Percentiles rank a stretch among this genome's conserved stretches.
Conservation (phyloP, 2,113 vertebrate genomes). For the Pluvialis apricaria region DNA sequence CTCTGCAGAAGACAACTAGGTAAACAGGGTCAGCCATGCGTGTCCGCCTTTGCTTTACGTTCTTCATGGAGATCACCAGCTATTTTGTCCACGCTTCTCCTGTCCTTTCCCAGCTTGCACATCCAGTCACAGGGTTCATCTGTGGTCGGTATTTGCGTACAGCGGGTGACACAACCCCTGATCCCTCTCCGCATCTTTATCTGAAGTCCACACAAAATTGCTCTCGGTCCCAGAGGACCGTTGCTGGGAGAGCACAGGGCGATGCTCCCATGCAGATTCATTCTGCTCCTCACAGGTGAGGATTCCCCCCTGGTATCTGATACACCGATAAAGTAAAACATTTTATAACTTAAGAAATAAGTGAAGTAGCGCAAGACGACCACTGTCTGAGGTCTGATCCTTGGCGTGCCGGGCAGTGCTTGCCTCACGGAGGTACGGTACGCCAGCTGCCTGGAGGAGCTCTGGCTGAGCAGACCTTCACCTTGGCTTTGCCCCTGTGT, state of each 20-base stretch:
- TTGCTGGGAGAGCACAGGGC: not conserved
- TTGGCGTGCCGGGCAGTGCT: not conserved
- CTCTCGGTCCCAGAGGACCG: rapidly evolving
- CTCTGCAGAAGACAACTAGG: not conserved
- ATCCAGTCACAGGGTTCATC: not conserved
- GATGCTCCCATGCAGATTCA: not conserved
- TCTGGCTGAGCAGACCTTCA: not conserved
- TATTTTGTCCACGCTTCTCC: not conserved
- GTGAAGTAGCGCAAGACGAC: not conserved
- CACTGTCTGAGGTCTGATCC: not conserved
- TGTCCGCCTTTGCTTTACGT: not conserved
- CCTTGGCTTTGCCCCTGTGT: not conserved
- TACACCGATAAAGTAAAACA: not conserved
- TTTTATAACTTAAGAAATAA: not conserved
- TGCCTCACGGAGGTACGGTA: not conserved
- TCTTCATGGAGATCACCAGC: not conserved
- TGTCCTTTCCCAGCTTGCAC: not conserved
- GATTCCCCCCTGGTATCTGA: not conserved
- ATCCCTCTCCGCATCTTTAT: not conserved
- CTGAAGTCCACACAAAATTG: not conserved
- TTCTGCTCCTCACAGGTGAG: not conserved
- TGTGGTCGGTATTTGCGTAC: rapidly evolving
- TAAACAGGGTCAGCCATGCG: not conserved
- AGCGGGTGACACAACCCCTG: not conserved
- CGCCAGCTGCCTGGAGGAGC: not conserved